Evolutionary conservation across 2,113 vertebrate species (phyloP), one percentile per base, ranked within the genome.

Genomic region (Pycnonotus jocosus): DNA sequence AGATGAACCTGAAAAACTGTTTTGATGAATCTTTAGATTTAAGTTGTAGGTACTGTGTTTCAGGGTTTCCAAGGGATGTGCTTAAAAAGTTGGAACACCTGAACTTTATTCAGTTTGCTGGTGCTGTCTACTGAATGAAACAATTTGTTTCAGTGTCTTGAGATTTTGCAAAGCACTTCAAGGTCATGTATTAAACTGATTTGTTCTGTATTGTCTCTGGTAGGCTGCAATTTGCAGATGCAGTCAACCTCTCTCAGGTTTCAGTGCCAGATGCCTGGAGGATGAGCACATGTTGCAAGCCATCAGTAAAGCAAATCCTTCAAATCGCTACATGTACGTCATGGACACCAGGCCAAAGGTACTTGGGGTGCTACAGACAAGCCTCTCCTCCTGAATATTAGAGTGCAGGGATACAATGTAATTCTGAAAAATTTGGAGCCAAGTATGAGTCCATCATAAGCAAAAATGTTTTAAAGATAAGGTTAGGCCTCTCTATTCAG

Each of bases 331-430:
- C 44, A 98, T 99, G 98, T 99, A 99, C 13, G 99, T 99, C 89
- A 98, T 99, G 98, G 99, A 99, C 79, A 99, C 99, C 11, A 98
- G 99, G 91, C 99, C 99, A 0, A 99, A 99, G 98, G 99, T 96
- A 17, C 33, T 50, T 56, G 3, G 6, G 38, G 10, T 45, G 33
- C 30, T 72, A 15, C 53, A 61, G 27, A 9, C 30, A 38, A 42
- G 10, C 3, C 5, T 81, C 12, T 74, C 18, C 48, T 91, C 27
- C 50, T 76, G 68, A 65, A 28, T 6, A 1, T 20, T 24, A 8
- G 11, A 53, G 7, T 76, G 10, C 13, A 57, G 40, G 27, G 16
- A 13, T 87, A 40, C 15, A 31, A 6, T 80, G 11, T 53, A 20
- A 50, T 77, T 77, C 42, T 68, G 77, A 65, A 73, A 72, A 28